Base-by-base conservation (phyloP, 2,113 vertebrate genomes). In the Epinephelus cyanopodus region DNA sequence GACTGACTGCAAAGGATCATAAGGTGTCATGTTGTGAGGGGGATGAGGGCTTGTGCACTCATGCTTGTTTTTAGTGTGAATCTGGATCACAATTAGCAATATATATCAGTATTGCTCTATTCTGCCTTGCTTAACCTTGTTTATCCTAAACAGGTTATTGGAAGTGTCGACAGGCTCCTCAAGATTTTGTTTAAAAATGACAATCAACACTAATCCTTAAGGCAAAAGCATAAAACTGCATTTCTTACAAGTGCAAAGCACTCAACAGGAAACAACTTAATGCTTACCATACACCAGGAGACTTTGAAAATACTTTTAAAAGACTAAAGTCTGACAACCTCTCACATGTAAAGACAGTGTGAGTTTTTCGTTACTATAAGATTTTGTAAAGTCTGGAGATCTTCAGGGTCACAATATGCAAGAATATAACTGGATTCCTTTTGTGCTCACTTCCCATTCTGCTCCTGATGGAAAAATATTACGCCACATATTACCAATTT, bases 1-100 rank as follows among this genome's bases (percentile, higher is more conserved):
- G 54, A 85, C 50, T 87, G 39, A 54, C 67, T 69, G 45, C 37
- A 61, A 78, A 50, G 6, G 42, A 79, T 75, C 39, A 68, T 12
- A 65, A 85, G 65, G 79, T 79, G 52, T 64, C 48, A 29, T 29
- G 0, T 17, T 53, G 60, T 14, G 27, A 52, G 19, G 56, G 56
- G 61, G 9, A 39, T 62, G 68, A 37, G 3, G 14, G 8, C 27
- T 72, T 2, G 2, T 45, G 14, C 23, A n/a, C 29, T 37, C 23
- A 45, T 60, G 52, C 45, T 45, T 14, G 57, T 14, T 70, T 29
- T 47, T 2, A 54, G 58, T 23, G 58, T 48, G 12, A 79, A 60
- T 64, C 42, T 58, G 48, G 19, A 45, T 68, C 64, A 19, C 7
- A 60, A 61, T 21, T 67, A 47, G 6, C 9, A 21, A 15, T 9